Conservation (phyloP, 2,888 invertebrate species). For the Proisotoma minuta region DNA sequence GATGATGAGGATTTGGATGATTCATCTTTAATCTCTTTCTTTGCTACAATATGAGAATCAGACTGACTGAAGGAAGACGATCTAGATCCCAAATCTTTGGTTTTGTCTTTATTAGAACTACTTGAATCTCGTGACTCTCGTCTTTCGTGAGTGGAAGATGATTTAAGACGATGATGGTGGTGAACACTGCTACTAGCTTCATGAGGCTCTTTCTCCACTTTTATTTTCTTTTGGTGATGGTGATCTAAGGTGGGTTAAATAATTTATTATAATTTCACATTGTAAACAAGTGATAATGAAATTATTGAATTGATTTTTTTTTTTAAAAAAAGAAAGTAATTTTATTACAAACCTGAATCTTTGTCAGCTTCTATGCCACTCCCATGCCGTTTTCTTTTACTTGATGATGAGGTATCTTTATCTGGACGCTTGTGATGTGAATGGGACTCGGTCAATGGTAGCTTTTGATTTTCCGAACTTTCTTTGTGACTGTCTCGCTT, state of each 20-base stretch:
- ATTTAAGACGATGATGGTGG: slow-evolving; percentile 25
- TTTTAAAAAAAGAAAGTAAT: neutral
- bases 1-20: too few relatives aligned
- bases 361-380: slow-evolving; percentile 37
- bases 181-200: slow-evolving; percentile 8
- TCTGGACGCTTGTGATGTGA: slow-evolving; percentile 31
- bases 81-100: neutral
- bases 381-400: slow-evolving; percentile 39
- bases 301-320: neutral
- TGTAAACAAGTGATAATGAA: neutral
- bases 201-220: slow-evolving; percentile 38
- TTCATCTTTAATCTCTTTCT: slow-evolving; percentile 42
- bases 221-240: slow-evolving; percentile 39
- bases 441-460: slow-evolving; percentile 39
- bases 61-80: neutral
- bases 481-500: slow-evolving; percentile 38
- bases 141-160: slow-evolving; percentile 29
- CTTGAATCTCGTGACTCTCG: slow-evolving; percentile 37
- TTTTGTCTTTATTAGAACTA: slow-evolving; percentile 35
- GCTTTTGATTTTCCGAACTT: slow-evolving; percentile 11
- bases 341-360: neutral
- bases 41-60: neutral
- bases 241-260: neutral
- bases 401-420: slow-evolving; percentile 35
- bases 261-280: neutral